These are phyloP conservation scores for Pseudomyrmex dendroicus DNA, from an alignment of 1,140 invertebrate genomes.

Conservation along the genomic window DNA sequence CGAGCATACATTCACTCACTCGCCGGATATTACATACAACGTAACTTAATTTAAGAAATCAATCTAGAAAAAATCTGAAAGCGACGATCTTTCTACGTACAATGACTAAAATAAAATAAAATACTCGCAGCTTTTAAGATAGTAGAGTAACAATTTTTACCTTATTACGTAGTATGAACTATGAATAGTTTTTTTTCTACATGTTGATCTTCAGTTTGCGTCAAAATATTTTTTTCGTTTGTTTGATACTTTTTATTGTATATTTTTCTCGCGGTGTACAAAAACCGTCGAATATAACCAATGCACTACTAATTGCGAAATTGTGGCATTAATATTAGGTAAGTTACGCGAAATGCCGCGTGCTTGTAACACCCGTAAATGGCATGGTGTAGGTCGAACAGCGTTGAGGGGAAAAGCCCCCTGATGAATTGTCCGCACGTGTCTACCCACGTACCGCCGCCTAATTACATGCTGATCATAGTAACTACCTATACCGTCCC, in stretches of 20 bases:
- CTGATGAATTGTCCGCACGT: constrained; percentile 85
- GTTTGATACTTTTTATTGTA: neutral
- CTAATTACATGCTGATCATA: constrained; percentile 85
- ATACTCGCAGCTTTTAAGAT: neutral
- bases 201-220: neutral
- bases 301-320: constrained; percentile 76
- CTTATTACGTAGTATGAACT: neutral
- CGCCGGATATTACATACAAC: constrained; percentile 38
- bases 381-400: constrained; percentile 77
- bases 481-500: constrained; percentile 81
- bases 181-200: neutral
- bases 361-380: constrained; percentile 81
- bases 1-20: constrained; percentile 63
- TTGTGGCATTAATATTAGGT: constrained; percentile 76
- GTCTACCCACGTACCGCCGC: constrained; percentile 81
- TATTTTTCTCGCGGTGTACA: constrained; percentile 26
- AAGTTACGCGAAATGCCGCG: constrained; percentile 78
- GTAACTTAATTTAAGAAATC: constrained; percentile 66
- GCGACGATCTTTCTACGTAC: neutral
- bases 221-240: neutral
- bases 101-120: constrained; percentile 2
- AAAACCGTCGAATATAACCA: constrained; percentile 72
- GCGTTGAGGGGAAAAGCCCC: constrained; percentile 75
- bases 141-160: neutral
- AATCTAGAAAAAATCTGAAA: neutral